These are phyloP conservation scores for Augochlora pura DNA, from an alignment of 1,140 invertebrate genomes.

Conservation along the genomic window DNA sequence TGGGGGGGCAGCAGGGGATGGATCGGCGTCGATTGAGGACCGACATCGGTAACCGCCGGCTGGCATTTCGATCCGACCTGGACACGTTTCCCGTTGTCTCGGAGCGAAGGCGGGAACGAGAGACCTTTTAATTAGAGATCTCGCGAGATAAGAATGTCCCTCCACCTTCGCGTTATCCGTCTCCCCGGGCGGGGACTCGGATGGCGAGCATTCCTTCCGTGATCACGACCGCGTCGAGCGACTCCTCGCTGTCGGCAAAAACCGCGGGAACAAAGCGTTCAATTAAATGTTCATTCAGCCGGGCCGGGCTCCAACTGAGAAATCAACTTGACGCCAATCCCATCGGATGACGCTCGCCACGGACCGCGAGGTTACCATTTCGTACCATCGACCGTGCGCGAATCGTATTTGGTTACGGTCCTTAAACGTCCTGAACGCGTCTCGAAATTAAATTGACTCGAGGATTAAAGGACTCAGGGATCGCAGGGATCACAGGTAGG, in stretches of 20 bases:
- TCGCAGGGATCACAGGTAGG: too few relatives aligned
- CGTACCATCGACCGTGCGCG: background rate
- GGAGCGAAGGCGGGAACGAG: conserved; percentile 44
- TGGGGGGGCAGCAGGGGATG: too few relatives aligned
- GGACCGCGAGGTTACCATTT: background rate
- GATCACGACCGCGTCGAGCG: conserved; percentile 9
- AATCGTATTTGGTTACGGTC: background rate
- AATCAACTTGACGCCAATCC: conserved; percentile 39
- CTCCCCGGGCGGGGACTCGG: background rate
- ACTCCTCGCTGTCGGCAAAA: conserved; percentile 34
- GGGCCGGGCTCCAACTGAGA: conserved; percentile 16
- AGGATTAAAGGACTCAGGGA: too few relatives aligned
- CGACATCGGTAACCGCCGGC: background rate
- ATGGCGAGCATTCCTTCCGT: conserved; percentile 41
- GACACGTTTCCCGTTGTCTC: conserved; percentile 23
- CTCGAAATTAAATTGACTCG: conserved; percentile 14
- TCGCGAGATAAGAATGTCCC: conserved; percentile 47
- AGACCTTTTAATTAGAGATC: conserved; percentile 68
- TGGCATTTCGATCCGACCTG: conserved; percentile 1
- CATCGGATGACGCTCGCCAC: background rate
- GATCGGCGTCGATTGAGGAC: conserved; percentile 28
- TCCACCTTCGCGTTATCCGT: conserved; percentile 17
- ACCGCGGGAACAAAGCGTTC: conserved; percentile 51
- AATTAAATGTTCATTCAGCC: conserved; percentile 46
- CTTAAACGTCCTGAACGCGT: background rate